Evolutionary conservation across 53 echinoderm and acorn worm genomes (phyloP).

Genomic region (Holothuria scabra): DNA sequence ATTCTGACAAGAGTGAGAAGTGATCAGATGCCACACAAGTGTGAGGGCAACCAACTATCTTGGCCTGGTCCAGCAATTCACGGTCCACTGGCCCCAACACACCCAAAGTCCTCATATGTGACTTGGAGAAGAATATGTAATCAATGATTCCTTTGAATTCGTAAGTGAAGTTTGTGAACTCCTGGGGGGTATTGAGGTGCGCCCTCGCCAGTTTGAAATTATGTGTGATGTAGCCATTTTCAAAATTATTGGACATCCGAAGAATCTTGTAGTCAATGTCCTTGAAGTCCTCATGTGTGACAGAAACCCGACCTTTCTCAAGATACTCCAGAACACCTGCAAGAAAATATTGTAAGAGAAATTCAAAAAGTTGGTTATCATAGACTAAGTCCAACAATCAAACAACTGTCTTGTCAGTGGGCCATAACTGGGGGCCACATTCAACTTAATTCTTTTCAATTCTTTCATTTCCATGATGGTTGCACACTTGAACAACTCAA

Average conservation of each 20-base stretch:
- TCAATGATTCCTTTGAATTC: slow-evolving; percentile 99
- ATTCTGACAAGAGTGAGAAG: slow-evolving; percentile 91
- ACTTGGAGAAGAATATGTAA: slow-evolving; percentile 84
- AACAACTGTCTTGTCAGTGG: no score
- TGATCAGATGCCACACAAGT: slow-evolving; percentile 92
- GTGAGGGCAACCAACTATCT: slow-evolving; percentile 96
- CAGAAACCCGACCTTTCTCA: slow-evolving; percentile 82
- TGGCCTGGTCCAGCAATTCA: slow-evolving; percentile 87
- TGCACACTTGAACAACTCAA: no score
- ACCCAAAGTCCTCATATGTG: slow-evolving; percentile 85
- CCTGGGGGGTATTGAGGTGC: slow-evolving; percentile 87
- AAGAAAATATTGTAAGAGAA: background rate
- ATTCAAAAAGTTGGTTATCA: no score
- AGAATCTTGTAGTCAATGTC: slow-evolving; percentile 94
- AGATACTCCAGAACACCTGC: slow-evolving; percentile 95
- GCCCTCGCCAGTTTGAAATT: slow-evolving; percentile 83
- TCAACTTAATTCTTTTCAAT: no score
- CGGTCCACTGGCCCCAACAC: slow-evolving; percentile 82
- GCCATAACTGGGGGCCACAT: no score
- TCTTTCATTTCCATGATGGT: no score
- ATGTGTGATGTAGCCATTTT: slow-evolving; percentile 86
- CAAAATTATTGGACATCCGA: slow-evolving; percentile 68
- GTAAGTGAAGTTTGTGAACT: slow-evolving; percentile 95
- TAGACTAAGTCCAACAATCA: no score
- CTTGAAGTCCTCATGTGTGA: slow-evolving; percentile 96